These are phyloP conservation scores for Bombylius major DNA, from an alignment of 2,888 invertebrate species.

Conservation along the genomic window DNA sequence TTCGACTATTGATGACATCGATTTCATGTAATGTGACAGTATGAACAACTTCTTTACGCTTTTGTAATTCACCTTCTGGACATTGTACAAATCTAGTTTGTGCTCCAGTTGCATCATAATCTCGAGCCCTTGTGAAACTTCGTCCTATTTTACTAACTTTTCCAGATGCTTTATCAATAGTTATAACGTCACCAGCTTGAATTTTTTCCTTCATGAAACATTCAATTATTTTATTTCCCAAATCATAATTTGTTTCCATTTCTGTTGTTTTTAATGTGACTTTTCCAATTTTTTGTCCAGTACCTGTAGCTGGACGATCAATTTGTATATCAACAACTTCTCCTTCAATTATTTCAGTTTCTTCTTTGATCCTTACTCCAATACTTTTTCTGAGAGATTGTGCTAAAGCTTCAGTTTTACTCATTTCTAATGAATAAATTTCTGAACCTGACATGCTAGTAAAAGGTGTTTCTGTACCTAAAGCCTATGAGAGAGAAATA, in stretches of 20 bases:
- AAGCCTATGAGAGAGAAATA: slow-evolving; percentile 36
- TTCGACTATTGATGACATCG: slow-evolving; percentile 96
- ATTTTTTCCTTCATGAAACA: slow-evolving; percentile 92
- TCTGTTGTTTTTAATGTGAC: slow-evolving; percentile 96
- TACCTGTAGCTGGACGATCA: slow-evolving; percentile 85
- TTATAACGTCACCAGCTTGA: slow-evolving; percentile 91
- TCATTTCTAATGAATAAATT: slow-evolving; percentile 97
- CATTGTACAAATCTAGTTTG: slow-evolving; percentile 91
- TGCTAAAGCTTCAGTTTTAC: slow-evolving; percentile 95
- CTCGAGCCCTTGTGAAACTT: slow-evolving; percentile 89
- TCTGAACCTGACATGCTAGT: slow-evolving; percentile 98
- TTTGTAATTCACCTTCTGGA: slow-evolving; percentile 96
- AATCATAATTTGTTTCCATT: slow-evolving; percentile 98
- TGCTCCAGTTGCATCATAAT: slow-evolving; percentile 92
- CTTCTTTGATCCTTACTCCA: slow-evolving; percentile 93
- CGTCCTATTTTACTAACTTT: slow-evolving; percentile 83
- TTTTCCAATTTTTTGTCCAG: slow-evolving; percentile 69
- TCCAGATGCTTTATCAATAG: slow-evolving; percentile 97
- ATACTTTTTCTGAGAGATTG: slow-evolving; percentile 96
- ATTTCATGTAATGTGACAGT: slow-evolving; percentile 98
- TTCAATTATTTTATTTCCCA: slow-evolving; percentile 97
- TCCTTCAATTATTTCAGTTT: slow-evolving; percentile 97
- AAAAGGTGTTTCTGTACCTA: slow-evolving; percentile 93
- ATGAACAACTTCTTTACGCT: slow-evolving; percentile 93
- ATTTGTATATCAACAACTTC: slow-evolving; percentile 97